Conservation (phyloP, 2,888 invertebrate genomes). For the Scotopteryx bipunctaria region DNA sequence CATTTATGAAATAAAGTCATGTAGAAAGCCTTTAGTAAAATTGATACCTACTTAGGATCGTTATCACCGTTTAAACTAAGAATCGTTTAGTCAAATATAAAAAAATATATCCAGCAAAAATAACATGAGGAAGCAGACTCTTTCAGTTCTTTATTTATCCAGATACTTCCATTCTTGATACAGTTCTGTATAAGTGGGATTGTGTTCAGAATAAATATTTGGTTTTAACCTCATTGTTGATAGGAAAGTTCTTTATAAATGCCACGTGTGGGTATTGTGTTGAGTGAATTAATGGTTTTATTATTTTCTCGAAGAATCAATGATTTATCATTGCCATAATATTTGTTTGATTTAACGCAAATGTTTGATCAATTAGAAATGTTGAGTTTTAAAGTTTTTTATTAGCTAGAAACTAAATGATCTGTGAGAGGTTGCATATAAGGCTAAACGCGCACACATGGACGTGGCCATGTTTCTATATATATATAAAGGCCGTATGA, state of each 20-base stretch:
- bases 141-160: slow-evolving; percentile 14
- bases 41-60: no score
- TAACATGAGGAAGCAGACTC: not conserved
- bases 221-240: slow-evolving; percentile 68
- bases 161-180: slow-evolving; percentile 32
- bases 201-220: slow-evolving; percentile 71
- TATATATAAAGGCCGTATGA: no score
- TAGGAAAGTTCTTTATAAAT: slow-evolving; percentile 72
- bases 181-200: slow-evolving; percentile 46
- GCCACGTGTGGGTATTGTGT: slow-evolving; percentile 34
- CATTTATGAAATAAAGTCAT: no score
- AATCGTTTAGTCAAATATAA: no score
- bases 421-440: no score
- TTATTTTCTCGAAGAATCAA: slow-evolving; percentile 20
- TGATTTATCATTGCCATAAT: not conserved
- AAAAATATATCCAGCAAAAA: no score
- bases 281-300: slow-evolving; percentile 52
- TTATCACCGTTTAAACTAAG: no score
- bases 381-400: no score
- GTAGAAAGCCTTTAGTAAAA: no score
- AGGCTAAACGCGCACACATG: no score
- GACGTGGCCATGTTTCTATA: no score
- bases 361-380: not conserved
- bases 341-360: not conserved
- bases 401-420: no score